Evolutionary conservation across 2,888 invertebrate species (phyloP).

Genomic region (Syrista parreyssii): DNA sequence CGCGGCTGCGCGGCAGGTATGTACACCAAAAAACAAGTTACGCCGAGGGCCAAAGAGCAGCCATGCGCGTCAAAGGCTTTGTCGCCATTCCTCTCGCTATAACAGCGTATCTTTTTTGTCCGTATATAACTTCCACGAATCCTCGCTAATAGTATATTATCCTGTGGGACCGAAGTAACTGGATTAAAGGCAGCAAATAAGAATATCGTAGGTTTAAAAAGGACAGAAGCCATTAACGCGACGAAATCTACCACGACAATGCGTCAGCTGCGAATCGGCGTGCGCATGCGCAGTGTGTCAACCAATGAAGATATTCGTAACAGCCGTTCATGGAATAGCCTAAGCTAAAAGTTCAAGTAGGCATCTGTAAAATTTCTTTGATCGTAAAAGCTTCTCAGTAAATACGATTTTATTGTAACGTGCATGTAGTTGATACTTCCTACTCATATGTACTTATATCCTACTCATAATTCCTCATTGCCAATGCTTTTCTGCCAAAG

Average conservation of each 20-base stretch:
- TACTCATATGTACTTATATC: too few relatives aligned
- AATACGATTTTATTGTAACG: too few relatives aligned
- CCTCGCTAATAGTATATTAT: conserved; percentile 3
- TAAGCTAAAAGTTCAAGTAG: too few relatives aligned
- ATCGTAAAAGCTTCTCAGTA: too few relatives aligned
- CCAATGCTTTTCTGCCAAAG: too few relatives aligned
- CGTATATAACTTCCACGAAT: conserved; percentile 1
- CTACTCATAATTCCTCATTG: too few relatives aligned
- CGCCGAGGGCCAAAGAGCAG: conserved; percentile 28
- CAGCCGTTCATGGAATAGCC: too few relatives aligned
- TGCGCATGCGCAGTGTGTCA: neutral
- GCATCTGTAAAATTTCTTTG: too few relatives aligned
- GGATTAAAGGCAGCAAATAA: neutral
- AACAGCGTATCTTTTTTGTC: conserved; percentile 11
- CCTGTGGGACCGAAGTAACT: neutral
- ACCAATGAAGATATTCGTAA: neutral
- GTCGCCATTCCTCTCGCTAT: conserved; percentile 29
- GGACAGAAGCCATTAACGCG: neutral
- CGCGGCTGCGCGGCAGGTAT: conserved; percentile 22
- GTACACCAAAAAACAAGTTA: conserved; percentile 33
- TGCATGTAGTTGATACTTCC: too few relatives aligned
- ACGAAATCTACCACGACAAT: neutral
- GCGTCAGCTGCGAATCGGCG: neutral
- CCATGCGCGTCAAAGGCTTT: conserved; percentile 45
- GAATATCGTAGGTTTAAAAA: neutral